phyloP scores from a whole-genome alignment of 30 jellyfish, hydroid and myxozoan genomes.

The Hydra vulgaris region DNA sequence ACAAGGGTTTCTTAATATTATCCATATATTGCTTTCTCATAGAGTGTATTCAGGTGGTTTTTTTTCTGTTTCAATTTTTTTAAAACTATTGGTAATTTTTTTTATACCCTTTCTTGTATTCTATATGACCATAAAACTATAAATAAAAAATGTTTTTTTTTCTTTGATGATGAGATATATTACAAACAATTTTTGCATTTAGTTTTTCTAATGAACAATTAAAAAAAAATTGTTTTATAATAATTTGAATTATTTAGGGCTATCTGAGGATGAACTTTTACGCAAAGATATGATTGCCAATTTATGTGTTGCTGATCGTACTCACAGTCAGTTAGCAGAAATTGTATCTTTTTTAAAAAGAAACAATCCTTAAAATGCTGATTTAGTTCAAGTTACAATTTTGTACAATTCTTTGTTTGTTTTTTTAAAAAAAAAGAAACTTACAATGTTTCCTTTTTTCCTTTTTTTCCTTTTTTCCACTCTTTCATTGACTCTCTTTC shows the following conservation, averaged over 20 bases:
- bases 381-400: not conserved
- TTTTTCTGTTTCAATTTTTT: not conserved
- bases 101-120: no score
- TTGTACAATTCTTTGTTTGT: no score
- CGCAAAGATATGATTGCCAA: constrained; percentile 58
- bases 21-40: constrained; percentile 44
- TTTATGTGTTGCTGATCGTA: constrained; percentile 56
- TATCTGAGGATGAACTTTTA: constrained; percentile 38
- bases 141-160: not conserved
- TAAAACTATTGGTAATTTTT: no score
- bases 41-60: constrained; percentile 47
- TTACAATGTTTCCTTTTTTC: no score
- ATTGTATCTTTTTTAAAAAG: constrained; percentile 45
- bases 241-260: constrained; percentile 34
- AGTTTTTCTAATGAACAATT: no score
- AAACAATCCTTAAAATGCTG: not conserved
- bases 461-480: no score
- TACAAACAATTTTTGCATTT: no score
- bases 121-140: no score
- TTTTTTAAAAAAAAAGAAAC: no score
- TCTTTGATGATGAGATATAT: no score
- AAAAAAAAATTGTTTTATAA: no score
- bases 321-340: constrained; percentile 78
- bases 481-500: no score
- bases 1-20: constrained; percentile 39